Evolutionary conservation across 1,140 invertebrate genomes (phyloP).

Genomic region (Saccostrea glomerata): DNA sequence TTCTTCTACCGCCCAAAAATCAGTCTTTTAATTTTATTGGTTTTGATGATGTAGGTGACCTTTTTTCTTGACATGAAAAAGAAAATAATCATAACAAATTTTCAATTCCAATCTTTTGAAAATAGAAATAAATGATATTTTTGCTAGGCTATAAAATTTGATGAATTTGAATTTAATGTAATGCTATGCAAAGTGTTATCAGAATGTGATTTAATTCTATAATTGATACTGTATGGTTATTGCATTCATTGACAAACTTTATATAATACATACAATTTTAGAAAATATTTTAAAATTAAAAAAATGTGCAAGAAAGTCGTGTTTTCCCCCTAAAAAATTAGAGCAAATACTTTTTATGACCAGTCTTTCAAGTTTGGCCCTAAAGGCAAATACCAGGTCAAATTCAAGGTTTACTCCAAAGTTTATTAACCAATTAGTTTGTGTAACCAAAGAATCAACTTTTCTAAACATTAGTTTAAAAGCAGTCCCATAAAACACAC

Average conservation of each 20-base stretch:
- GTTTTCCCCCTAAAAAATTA: not conserved
- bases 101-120: not conserved
- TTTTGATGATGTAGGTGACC: slow-evolving; percentile 1
- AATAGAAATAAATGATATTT: not conserved
- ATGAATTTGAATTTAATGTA: not conserved
- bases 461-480: not conserved
- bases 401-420: not conserved
- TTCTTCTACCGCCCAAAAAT: not conserved
- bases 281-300: no score
- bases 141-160: not conserved
- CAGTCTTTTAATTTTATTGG: not conserved
- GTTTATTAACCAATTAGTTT: not conserved
- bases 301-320: no score
- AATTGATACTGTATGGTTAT: not conserved
- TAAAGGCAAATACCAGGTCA: not conserved
- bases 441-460: slow-evolving; percentile 8
- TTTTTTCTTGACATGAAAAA: not conserved
- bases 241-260: not conserved
- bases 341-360: not conserved
- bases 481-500: not conserved
- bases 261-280: not conserved
- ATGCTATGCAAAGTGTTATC: not conserved
- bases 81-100: not conserved
- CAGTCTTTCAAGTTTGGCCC: not conserved
- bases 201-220: not conserved